These are phyloP conservation scores for Catamblyrhynchus diadema DNA, from an alignment of 2,797 vertebrate species.

Conservation along the genomic window DNA sequence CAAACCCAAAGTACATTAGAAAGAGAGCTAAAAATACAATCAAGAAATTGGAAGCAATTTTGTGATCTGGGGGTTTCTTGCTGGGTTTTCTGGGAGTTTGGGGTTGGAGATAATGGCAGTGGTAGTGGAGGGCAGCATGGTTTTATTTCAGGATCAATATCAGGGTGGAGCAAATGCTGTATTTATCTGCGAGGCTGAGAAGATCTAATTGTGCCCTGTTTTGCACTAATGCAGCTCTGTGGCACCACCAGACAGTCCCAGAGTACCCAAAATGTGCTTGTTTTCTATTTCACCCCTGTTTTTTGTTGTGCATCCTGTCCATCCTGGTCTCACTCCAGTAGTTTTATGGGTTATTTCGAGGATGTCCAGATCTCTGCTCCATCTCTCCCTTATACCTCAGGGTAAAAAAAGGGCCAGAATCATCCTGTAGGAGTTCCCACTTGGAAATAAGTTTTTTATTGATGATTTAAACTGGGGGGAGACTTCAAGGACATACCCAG, in stretches of 20 bases:
- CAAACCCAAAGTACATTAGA: not conserved
- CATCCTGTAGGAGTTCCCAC: not conserved
- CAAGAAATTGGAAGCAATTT: not conserved
- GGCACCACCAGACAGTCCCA: not conserved
- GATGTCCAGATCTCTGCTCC: not conserved
- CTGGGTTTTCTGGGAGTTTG: not conserved
- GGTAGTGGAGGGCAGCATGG: not conserved
- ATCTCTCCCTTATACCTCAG: not conserved
- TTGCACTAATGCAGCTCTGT: constrained; percentile 2
- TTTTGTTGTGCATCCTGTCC: fast-evolving
- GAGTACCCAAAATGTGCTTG: not conserved
- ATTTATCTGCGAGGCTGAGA: not conserved
- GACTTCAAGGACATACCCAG: not conserved
- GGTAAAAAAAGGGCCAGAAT: not conserved
- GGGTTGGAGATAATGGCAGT: constrained; percentile 49
- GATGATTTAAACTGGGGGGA: not conserved
- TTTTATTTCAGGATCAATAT: constrained; percentile 50
- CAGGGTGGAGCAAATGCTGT: constrained; percentile 22
- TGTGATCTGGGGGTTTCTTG: constrained; percentile 16
- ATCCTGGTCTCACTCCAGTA: not conserved
- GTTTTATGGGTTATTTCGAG: not conserved
- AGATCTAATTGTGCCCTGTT: constrained; percentile 20
- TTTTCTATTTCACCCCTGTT: not conserved
- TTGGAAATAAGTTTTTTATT: not conserved
- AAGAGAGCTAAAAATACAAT: not conserved